These are phyloP conservation scores for Ametastegia equiseti DNA, from an alignment of 2,888 invertebrate species.

Conservation along the genomic window DNA sequence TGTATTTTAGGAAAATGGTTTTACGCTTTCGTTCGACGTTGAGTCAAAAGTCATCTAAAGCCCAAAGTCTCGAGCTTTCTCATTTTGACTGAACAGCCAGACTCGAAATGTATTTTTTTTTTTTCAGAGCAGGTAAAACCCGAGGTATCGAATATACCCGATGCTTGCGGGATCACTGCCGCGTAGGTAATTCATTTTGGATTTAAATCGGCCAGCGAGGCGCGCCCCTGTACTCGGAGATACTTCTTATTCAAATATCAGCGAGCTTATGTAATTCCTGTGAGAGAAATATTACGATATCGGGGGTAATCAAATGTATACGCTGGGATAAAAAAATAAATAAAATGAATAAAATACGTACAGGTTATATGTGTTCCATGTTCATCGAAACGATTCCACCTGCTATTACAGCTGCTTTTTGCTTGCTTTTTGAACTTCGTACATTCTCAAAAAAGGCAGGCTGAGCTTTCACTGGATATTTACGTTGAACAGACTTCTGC, in stretches of 20 bases:
- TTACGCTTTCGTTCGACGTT: too few species aligned
- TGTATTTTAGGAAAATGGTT: too few species aligned
- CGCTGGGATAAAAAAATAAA: background rate
- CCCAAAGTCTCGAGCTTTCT: background rate
- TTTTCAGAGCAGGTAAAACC: background rate
- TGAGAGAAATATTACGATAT: constrained; percentile 17
- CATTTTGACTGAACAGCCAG: background rate
- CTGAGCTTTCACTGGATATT: too few species aligned
- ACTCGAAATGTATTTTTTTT: background rate
- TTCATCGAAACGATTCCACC: background rate
- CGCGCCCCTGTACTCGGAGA: background rate
- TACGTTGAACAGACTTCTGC: too few species aligned
- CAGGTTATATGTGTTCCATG: background rate
- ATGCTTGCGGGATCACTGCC: background rate
- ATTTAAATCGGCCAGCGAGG: constrained; percentile 30
- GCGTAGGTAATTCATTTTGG: constrained; percentile 41
- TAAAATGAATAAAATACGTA: background rate
- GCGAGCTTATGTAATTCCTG: background rate
- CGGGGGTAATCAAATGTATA: background rate
- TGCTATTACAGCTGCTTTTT: background rate
- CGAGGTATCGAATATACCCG: background rate
- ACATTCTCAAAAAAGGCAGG: too few species aligned
- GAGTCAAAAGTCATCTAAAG: background rate
- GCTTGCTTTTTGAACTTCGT: too few species aligned
- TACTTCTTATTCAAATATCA: constrained; percentile 4